A percentile compares a stretch with the other conserved stretches of the same genome.
Evolutionary conservation across 2,797 vertebrate genomes (phyloP).

Genomic region (Mus spretus): DNA sequence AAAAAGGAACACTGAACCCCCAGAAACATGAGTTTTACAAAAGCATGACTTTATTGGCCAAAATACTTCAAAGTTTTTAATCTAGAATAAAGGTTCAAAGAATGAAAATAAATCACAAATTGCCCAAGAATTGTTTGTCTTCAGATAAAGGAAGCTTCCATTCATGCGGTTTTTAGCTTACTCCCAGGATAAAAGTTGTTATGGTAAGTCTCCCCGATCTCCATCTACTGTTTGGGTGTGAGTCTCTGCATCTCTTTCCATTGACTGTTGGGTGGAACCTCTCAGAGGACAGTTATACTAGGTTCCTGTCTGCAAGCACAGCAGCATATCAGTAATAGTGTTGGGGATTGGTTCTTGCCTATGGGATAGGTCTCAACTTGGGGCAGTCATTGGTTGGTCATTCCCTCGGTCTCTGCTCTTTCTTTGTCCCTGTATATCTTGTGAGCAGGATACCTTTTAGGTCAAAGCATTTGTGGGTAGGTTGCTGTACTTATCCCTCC

Average conservation of each 20-base stretch:
- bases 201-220: background rate
- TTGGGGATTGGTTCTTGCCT: background rate
- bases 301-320: background rate
- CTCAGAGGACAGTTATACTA: background rate
- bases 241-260: background rate
- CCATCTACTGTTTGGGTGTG: background rate
- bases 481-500: background rate
- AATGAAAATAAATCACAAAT: conserved; percentile 38
- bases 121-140: background rate
- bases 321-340: background rate
- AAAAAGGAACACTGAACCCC: background rate
- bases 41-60: conserved; percentile 1
- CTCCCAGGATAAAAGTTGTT: background rate
- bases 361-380: background rate
- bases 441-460: background rate
- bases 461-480: background rate
- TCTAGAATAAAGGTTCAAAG: background rate
- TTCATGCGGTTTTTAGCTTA: background rate
- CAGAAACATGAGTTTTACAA: background rate
- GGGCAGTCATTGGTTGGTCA: background rate
- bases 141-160: background rate
- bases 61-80: conserved; percentile 17
- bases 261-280: background rate
- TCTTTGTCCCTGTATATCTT: background rate
- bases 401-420: background rate